Conservation (phyloP, 2,888 invertebrate genomes). For the Melangyna quadrimaculata region DNA sequence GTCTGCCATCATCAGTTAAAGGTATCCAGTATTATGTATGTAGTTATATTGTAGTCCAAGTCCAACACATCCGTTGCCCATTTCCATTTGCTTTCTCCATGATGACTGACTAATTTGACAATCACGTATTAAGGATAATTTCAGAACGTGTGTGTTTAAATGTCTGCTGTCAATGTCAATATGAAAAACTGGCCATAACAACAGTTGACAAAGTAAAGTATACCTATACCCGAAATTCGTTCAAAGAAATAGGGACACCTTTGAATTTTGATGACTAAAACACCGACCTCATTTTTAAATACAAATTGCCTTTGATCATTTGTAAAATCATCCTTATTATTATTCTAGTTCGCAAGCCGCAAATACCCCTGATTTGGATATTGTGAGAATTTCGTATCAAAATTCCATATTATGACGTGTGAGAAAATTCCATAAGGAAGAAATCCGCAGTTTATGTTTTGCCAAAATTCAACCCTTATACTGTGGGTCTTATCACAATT, state of each 20-base stretch:
- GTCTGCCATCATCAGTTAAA: constrained; percentile 14
- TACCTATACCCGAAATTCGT: background rate
- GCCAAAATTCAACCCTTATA: background rate
- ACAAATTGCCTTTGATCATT: background rate
- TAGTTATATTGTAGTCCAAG: too few species aligned
- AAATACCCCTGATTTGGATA: background rate
- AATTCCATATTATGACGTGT: constrained; percentile 37
- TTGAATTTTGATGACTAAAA: constrained; percentile 40
- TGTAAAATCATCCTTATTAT: constrained; percentile 6
- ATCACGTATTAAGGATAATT: constrained; percentile 54
- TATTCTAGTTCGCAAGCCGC: too few species aligned
- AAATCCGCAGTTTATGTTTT: constrained; percentile 12
- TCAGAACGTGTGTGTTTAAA: constrained; percentile 21
- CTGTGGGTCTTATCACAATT: constrained; percentile 22
- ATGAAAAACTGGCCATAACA: constrained; percentile 7
- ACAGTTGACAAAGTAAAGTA: constrained; percentile 47
- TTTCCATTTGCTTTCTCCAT: constrained; percentile 26
- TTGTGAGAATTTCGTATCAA: constrained; percentile 35
- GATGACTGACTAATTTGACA: constrained; percentile 56
- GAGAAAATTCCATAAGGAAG: constrained; percentile 44
- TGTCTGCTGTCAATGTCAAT: constrained; percentile 18
- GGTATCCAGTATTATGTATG: background rate
- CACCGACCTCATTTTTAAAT: constrained; percentile 28
- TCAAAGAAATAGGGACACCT: background rate
- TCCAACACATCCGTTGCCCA: constrained; percentile 24